A percentile compares a stretch with the other conserved stretches of the same genome.
These are phyloP conservation scores for Chroicocephalus ridibundus DNA, from an alignment of 2,113 vertebrate genomes.

Conservation along the genomic window DNA sequence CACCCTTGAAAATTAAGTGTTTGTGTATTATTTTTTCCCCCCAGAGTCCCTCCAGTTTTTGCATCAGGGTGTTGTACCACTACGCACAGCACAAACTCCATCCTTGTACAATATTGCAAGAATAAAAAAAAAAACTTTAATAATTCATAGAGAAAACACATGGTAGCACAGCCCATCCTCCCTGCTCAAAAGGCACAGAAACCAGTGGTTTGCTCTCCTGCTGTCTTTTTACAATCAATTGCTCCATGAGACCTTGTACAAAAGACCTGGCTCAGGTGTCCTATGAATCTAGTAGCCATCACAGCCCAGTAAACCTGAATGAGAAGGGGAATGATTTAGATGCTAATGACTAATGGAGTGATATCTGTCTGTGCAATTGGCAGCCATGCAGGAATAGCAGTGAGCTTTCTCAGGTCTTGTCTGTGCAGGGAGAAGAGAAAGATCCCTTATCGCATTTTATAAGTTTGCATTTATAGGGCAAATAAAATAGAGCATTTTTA, in stretches of 20 bases:
- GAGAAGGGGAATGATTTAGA: conserved; percentile 62
- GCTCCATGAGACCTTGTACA: conserved; percentile 59
- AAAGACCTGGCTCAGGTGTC: conserved; percentile 68
- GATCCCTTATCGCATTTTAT: conserved; percentile 56
- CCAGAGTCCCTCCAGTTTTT: neutral
- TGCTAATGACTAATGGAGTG: conserved; percentile 67
- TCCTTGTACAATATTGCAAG: neutral
- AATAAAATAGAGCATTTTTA: conserved; percentile 59
- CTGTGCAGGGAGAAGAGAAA: conserved; percentile 29
- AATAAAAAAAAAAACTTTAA: neutral
- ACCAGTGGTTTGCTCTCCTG: conserved; percentile 50
- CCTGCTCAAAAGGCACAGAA: conserved; percentile 25
- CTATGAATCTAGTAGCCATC: conserved; percentile 61
- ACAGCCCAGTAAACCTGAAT: conserved; percentile 65
- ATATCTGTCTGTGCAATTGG: conserved; percentile 45
- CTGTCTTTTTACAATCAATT: conserved; percentile 59
- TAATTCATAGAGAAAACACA: conserved; percentile 8
- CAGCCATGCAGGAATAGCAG: conserved; percentile 37
- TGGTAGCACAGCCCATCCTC: conserved; percentile 31
- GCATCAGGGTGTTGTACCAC: neutral
- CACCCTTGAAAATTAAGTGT: neutral
- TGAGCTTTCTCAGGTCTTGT: conserved; percentile 7
- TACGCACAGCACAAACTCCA: neutral
- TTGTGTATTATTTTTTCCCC: no score
- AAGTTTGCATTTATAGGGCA: conserved; percentile 62